Percentiles rank a stretch among this genome's conserved stretches.
Conservation (phyloP, 2,797 vertebrate species). For the Prunella strophiata region DNA sequence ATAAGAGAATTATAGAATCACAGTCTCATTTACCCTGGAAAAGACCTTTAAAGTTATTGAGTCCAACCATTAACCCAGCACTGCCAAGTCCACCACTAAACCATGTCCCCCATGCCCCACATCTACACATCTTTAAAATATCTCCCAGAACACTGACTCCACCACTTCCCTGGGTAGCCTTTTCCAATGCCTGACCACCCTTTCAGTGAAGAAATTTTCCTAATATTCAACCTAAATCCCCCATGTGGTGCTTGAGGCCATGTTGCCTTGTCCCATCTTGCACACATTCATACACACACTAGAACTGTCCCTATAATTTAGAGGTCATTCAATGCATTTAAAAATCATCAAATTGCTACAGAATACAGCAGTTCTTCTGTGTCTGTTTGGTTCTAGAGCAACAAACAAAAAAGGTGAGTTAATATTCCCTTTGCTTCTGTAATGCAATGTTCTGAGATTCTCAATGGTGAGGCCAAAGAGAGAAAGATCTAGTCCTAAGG, state of each 20-base stretch:
- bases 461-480: background rate
- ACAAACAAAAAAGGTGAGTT: background rate
- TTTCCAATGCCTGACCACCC: background rate
- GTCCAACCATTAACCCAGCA: background rate
- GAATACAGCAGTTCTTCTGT: background rate
- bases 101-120: background rate
- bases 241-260: background rate
- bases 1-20: background rate
- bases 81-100: too few species aligned
- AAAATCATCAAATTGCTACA: background rate
- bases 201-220: background rate
- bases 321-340: background rate
- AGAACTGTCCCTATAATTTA: background rate
- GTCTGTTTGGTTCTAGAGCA: background rate
- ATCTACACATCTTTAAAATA: background rate
- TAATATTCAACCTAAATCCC: background rate
- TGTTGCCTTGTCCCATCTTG: background rate
- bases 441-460: background rate
- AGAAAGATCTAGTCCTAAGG: background rate
- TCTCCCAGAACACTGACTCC: accelerated
- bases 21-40: background rate
- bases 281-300: background rate
- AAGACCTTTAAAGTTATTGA: background rate
- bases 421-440: background rate
- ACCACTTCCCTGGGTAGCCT: background rate